Conservation (phyloP, 2,888 invertebrate genomes). For the Plusia festucae region DNA sequence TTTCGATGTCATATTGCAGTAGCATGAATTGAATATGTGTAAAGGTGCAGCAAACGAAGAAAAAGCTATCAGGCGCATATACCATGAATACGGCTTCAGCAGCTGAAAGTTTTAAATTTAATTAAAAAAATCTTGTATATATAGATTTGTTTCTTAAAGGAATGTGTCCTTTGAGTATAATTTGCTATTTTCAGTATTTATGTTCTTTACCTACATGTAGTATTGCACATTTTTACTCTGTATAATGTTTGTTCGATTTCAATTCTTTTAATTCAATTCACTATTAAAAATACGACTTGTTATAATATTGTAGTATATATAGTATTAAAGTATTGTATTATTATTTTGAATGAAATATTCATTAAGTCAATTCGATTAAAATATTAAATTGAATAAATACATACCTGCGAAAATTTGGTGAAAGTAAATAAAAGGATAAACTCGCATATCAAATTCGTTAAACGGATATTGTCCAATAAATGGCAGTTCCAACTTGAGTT, state of each 20-base stretch:
- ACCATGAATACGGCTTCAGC: slow-evolving; percentile 15
- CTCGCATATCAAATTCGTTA: slow-evolving; percentile 30
- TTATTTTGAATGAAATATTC: too few relatives aligned
- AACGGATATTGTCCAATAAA: slow-evolving; percentile 44
- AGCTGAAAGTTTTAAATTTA: slow-evolving; percentile 22
- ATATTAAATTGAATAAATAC: neutral
- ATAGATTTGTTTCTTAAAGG: too few relatives aligned
- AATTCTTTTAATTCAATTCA: too few relatives aligned
- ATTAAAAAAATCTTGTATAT: too few relatives aligned
- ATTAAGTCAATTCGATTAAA: too few relatives aligned
- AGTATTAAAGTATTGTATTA: neutral
- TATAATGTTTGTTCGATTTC: too few relatives aligned
- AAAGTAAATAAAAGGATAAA: slow-evolving; percentile 35
- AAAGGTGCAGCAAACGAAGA: slow-evolving; percentile 46
- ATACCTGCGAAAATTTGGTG: slow-evolving; percentile 39
- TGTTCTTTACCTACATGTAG: too few relatives aligned
- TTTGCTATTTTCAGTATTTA: too few relatives aligned
- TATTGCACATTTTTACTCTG: too few relatives aligned
- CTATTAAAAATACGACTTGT: too few relatives aligned
- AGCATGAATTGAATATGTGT: slow-evolving; percentile 41
- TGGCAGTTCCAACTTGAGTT: slow-evolving; percentile 39
- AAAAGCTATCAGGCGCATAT: slow-evolving; percentile 42
- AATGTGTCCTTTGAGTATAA: too few relatives aligned
- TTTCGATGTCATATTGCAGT: slow-evolving; percentile 36
- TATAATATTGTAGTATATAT: too few relatives aligned